phyloP scores from a whole-genome alignment of 2,113 vertebrate genomes.

The Fukomys damarensis region DNA sequence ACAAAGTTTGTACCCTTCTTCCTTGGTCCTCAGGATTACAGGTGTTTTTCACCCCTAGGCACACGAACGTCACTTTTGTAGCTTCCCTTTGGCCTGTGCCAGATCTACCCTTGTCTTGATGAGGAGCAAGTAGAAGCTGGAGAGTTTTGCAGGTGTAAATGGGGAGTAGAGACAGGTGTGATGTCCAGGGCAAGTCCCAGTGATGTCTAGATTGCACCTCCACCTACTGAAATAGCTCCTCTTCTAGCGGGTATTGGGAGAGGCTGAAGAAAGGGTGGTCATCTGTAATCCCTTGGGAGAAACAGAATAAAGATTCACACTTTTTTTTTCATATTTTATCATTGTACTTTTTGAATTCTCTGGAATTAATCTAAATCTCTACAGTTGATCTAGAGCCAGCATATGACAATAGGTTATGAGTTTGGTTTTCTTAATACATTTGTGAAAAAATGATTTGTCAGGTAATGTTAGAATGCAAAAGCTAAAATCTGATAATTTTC shows the following conservation, averaged over 20 bases:
- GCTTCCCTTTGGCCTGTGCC: neutral
- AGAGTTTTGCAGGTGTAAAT: neutral
- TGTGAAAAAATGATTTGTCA: slow-evolving; percentile 50
- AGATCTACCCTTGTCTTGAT: neutral
- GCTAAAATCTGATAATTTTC: slow-evolving; percentile 25
- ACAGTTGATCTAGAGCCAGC: neutral
- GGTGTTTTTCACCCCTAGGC: neutral
- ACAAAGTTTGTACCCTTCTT: neutral
- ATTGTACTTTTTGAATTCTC: slow-evolving; percentile 32
- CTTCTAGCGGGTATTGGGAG: neutral
- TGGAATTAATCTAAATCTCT: neutral
- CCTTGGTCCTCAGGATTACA: neutral
- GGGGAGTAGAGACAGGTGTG: neutral
- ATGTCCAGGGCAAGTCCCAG: neutral
- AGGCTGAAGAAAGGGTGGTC: neutral
- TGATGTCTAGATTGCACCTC: neutral
- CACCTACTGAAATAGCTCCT: neutral
- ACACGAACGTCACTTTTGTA: neutral
- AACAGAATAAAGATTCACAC: neutral
- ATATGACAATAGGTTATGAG: neutral
- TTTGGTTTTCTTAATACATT: neutral
- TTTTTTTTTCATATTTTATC: neutral
- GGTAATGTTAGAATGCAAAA: neutral
- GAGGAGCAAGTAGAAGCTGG: neutral
- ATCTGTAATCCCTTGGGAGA: neutral